Percentiles rank a stretch among this genome's conserved stretches.
Conservation (phyloP, 2,113 vertebrate genomes). For the Perca schrenkii region DNA sequence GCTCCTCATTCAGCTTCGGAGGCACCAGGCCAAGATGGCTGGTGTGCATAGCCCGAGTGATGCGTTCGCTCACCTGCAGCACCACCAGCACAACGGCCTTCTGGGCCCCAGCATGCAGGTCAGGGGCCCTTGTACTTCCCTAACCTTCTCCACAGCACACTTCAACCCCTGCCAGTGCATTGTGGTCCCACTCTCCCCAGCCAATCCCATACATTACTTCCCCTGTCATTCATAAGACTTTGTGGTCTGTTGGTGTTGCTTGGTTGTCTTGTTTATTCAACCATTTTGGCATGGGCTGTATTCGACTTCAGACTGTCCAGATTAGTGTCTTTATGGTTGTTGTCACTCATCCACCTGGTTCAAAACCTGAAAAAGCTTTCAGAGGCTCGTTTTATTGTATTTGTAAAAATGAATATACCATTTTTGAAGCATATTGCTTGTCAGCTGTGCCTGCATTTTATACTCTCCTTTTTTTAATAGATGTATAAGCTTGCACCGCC, state of each 20-base stretch:
- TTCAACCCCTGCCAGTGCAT: slow-evolving; percentile 66
- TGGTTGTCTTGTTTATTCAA: slow-evolving; percentile 58
- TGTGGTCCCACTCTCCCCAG: slow-evolving; percentile 49
- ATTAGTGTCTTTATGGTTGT: slow-evolving; percentile 7
- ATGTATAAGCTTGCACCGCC: slow-evolving; percentile 18
- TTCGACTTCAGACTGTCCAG: slow-evolving; percentile 43
- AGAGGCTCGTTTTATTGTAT: slow-evolving; percentile 19
- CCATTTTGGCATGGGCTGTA: slow-evolving; percentile 58
- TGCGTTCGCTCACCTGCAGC: slow-evolving; percentile 92
- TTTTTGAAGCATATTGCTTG: slow-evolving; percentile 78
- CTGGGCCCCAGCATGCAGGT: slow-evolving; percentile 92
- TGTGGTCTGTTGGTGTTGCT: slow-evolving; percentile 52
- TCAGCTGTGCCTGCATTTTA: slow-evolving; percentile 64
- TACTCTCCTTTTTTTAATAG: slow-evolving; percentile 30
- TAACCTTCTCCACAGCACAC: slow-evolving; percentile 44
- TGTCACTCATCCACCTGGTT: background rate
- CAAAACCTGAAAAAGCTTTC: background rate
- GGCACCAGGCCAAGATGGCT: slow-evolving; percentile 97
- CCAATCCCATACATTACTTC: slow-evolving; percentile 52
- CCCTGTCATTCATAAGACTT: slow-evolving; percentile 63
- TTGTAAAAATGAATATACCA: slow-evolving; percentile 23
- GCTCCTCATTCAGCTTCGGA: slow-evolving; percentile 97
- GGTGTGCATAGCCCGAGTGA: slow-evolving; percentile 91
- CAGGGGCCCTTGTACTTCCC: slow-evolving; percentile 83
- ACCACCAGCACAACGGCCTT: slow-evolving; percentile 90